Evolutionary conservation across 2,888 invertebrate species (phyloP).

Genomic region (Myopa testacea): DNA sequence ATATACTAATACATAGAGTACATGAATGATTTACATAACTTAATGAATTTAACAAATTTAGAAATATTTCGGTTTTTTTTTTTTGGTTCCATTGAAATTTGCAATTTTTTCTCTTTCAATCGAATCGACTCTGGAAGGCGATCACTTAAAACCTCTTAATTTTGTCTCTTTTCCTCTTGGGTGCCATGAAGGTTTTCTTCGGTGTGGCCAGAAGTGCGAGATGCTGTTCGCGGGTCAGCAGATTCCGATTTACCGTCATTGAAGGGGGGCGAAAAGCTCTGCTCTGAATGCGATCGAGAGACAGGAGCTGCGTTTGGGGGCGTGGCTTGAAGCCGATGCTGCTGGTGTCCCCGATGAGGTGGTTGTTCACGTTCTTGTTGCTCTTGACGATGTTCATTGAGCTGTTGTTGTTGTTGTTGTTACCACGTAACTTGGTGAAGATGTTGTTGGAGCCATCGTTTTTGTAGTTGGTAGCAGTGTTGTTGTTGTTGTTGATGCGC

Average conservation of each 20-base stretch:
- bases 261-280: not conserved
- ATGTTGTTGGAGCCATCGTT: not conserved
- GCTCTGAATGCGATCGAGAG: not conserved
- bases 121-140: too few species aligned
- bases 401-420: not conserved
- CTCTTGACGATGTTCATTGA: not conserved
- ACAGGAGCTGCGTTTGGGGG: too few species aligned
- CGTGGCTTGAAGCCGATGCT: too few species aligned
- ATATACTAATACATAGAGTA: too few species aligned
- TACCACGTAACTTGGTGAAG: not conserved
- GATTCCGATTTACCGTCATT: constrained; percentile 8
- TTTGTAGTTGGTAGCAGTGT: constrained; percentile 11
- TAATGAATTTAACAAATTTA: too few species aligned
- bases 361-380: not conserved
- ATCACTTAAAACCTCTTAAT: not conserved
- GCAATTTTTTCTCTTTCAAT: too few species aligned
- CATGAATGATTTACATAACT: too few species aligned
- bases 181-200: not conserved
- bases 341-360: too few species aligned
- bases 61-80: too few species aligned
- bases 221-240: constrained; percentile 26
- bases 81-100: too few species aligned
- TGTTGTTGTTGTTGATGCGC: constrained; percentile 4
- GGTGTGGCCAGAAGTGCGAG: constrained; percentile 25
- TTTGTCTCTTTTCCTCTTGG: not conserved